Conservation (phyloP, 1,140 invertebrate species). For the Apis florea region DNA sequence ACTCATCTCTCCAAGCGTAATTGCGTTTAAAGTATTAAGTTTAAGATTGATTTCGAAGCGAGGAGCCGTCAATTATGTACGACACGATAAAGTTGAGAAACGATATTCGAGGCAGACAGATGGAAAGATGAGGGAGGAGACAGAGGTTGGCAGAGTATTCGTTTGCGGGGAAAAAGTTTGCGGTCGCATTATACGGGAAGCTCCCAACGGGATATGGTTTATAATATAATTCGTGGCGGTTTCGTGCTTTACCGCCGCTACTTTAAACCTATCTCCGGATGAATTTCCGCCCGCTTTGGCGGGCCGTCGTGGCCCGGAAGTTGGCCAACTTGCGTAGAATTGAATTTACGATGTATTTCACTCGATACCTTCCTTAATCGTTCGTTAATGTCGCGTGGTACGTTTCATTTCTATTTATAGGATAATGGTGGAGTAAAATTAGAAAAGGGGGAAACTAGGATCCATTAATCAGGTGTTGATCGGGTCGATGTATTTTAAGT, state of each 20-base stretch:
- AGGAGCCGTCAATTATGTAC: too few relatives aligned
- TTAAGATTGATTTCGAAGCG: too few relatives aligned
- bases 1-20: too few relatives aligned
- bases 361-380: background rate
- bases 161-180: constrained; percentile 14
- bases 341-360: constrained; percentile 29
- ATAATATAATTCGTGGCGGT: constrained; percentile 37
- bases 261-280: constrained; percentile 44
- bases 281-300: constrained; percentile 41
- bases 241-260: constrained; percentile 36
- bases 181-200: constrained; percentile 1
- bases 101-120: background rate
- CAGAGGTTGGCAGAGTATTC: background rate
- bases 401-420: too few relatives aligned
- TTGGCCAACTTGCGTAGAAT: constrained; percentile 37
- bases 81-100: background rate
- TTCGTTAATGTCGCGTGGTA: background rate
- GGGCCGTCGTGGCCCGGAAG: constrained; percentile 15
- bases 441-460: too few relatives aligned
- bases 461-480: too few relatives aligned
- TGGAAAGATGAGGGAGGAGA: too few relatives aligned
- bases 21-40: too few relatives aligned
- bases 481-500: too few relatives aligned
- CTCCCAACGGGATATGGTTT: constrained; percentile 23
- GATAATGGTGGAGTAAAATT: too few relatives aligned